Evolutionary conservation across 92 coral and sea anemone genomes (phyloP), one percentile per base, ranked within the genome.

Genomic region (Epizoanthus scotinus): DNA sequence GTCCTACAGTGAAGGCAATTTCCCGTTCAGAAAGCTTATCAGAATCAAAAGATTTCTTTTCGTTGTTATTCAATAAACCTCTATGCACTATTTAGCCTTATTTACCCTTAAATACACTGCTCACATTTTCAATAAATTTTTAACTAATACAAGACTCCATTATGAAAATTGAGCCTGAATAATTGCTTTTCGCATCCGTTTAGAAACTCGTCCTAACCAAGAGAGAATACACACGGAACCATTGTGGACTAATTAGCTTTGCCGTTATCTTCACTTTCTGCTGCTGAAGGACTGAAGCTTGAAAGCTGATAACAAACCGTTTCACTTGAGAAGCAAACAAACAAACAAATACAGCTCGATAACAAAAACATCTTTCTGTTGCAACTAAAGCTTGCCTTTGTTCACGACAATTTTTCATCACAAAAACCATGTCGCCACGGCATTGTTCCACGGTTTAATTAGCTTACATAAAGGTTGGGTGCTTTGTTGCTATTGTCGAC

Each of bases 291-390:
- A 81, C 83, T 78, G 83, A 85, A 87, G 83, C 86, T 80, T 87
- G 71, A 70, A 78, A 53, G 82, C 47, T 71, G 90, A 90, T 90
- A 91, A 90, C 92, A 87, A 88, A 85, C 89, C 88, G 84, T 90
- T 90, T 90, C 97, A 91, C 88, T 84, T 73, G 84, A 85, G 87
- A 71, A 71, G 82, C 94, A 92, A 92, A 92, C 90, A 92, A 36
- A 62, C 86, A 82, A 83, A 83, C 82, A 72, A 21, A 60, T 25
- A 70, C 27, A 9, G 40, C 28, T 57, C 38, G 57, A 73, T 24
- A 56, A 77, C 44, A 62, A 71, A 71, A 52, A 36, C n/a, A 9
- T 81, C 28, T 78, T 78, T 66, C 77, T 62, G 71, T 56, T 73
- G 26, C 53, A 28, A 53, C 79, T n/a, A 78, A 83, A 34, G 69